Conservation (phyloP, 2,888 invertebrate species). For the Drosophila dives region DNA sequence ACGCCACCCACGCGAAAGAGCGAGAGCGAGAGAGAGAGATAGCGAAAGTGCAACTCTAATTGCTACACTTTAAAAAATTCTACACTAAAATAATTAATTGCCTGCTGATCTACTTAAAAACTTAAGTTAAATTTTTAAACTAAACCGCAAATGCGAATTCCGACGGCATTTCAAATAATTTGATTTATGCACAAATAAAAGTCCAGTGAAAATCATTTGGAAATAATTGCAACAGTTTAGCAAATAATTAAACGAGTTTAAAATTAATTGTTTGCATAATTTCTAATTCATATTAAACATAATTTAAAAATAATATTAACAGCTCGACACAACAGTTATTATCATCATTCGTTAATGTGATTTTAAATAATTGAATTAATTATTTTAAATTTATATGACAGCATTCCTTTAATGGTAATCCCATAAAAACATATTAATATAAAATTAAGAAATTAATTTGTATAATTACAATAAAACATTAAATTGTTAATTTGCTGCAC, state of each 20-base stretch:
- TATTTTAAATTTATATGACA: not conserved
- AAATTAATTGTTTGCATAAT: not conserved
- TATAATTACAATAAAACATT: no score
- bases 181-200: not conserved
- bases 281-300: not conserved
- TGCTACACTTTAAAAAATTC: slow-evolving; percentile 56
- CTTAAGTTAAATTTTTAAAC: not conserved
- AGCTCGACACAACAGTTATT: not conserved
- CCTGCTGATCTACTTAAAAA: not conserved
- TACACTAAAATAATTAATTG: not conserved
- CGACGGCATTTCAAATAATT: not conserved
- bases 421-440: not conserved
- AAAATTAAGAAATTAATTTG: not conserved
- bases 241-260: not conserved
- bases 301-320: not conserved
- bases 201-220: not conserved
- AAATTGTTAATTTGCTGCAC: no score
- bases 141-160: not conserved
- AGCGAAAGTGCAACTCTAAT: slow-evolving; percentile 52
- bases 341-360: not conserved
- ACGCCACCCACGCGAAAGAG: not conserved
- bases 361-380: not conserved
- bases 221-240: not conserved
- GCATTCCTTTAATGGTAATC: not conserved
- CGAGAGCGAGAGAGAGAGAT: not conserved